phyloP scores from a whole-genome alignment of 2,888 invertebrate species.

The Thymelicus sylvestris region DNA sequence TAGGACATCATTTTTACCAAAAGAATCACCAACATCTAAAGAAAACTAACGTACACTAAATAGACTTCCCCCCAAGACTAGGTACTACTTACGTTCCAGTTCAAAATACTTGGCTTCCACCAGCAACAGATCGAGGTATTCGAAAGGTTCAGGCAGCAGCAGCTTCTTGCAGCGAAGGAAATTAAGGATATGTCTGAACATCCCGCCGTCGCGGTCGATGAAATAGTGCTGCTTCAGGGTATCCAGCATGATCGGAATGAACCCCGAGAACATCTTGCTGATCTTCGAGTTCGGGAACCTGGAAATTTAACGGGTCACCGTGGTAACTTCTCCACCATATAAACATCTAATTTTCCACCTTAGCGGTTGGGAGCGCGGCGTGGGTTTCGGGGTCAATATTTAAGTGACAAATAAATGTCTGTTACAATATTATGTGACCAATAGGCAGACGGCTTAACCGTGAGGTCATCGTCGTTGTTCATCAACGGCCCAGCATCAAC shows the following conservation, averaged over 20 bases:
- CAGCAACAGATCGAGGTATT: slow-evolving; percentile 92
- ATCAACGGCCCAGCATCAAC: too few species aligned
- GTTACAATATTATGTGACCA: too few species aligned
- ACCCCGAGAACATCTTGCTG: slow-evolving; percentile 97
- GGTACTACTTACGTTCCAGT: slow-evolving; percentile 92
- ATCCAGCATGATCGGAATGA: slow-evolving; percentile 97
- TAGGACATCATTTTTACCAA: too few species aligned
- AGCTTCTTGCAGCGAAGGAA: slow-evolving; percentile 96
- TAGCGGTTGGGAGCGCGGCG: too few species aligned
- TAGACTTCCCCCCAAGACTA: neutral
- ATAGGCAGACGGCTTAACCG: too few species aligned
- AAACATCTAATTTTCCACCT: too few species aligned
- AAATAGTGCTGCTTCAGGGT: slow-evolving; percentile 99
- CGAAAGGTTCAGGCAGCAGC: slow-evolving; percentile 94
- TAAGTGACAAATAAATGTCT: too few species aligned
- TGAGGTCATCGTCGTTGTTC: too few species aligned
- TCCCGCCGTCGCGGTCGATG: slow-evolving; percentile 98
- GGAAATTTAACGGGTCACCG: slow-evolving; percentile 50
- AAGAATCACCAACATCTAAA: too few species aligned
- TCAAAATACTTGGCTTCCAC: slow-evolving; percentile 97
- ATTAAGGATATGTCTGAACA: slow-evolving; percentile 99
- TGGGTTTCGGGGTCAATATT: too few species aligned
- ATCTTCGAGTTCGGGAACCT: slow-evolving; percentile 97
- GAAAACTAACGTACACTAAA: too few species aligned
- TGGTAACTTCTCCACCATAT: too few species aligned